Evolutionary conservation across 2,888 invertebrate genomes (phyloP).

Genomic region (Andrena camellia): DNA sequence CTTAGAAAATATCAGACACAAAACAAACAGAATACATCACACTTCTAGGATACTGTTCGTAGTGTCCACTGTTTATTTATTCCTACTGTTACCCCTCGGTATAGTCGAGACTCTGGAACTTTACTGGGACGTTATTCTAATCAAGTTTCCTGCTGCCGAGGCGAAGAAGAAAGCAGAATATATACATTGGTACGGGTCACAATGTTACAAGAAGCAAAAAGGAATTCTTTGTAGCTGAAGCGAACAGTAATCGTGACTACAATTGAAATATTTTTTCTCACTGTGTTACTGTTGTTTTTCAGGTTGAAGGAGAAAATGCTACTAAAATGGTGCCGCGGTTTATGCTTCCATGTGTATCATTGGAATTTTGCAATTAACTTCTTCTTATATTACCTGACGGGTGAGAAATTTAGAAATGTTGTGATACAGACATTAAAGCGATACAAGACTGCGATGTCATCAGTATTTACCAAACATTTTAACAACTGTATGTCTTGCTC

Average conservation of each 20-base stretch:
- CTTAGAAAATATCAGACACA: slow-evolving; percentile 72
- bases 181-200: slow-evolving; percentile 78
- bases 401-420: slow-evolving; percentile 79
- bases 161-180: slow-evolving; percentile 72
- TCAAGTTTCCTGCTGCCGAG: slow-evolving; percentile 69
- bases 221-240: background rate
- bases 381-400: slow-evolving; percentile 82
- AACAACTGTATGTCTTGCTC: slow-evolving; percentile 64
- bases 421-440: slow-evolving; percentile 69
- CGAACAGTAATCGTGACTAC: background rate
- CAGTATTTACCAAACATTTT: slow-evolving; percentile 52
- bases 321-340: slow-evolving; percentile 82
- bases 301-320: slow-evolving; percentile 82
- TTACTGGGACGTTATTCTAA: slow-evolving; percentile 80
- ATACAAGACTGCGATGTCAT: slow-evolving; percentile 53
- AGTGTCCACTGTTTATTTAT: slow-evolving; percentile 82
- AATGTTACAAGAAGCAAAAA: background rate
- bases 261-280: background rate
- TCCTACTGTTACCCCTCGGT: slow-evolving; percentile 82
- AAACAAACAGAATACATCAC: slow-evolving; percentile 70
- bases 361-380: slow-evolving; percentile 83
- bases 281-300: slow-evolving; percentile 46
- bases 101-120: slow-evolving; percentile 82
- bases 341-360: slow-evolving; percentile 83
- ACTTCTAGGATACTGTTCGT: slow-evolving; percentile 81